phyloP scores from a whole-genome alignment of 2,888 invertebrate genomes.

The Elegia similella region DNA sequence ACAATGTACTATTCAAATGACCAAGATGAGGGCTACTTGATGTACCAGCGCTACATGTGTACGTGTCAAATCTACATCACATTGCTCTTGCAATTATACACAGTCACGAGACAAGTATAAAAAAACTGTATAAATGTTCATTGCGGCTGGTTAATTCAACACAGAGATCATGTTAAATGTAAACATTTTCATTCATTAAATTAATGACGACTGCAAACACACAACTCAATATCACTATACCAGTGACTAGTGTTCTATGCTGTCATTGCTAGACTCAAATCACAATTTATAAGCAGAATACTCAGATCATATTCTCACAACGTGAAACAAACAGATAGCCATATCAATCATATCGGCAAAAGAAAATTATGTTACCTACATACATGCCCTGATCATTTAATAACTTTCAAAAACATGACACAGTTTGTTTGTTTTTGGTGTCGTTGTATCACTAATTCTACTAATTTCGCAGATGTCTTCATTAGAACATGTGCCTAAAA shows the following conservation, averaged over 20 bases:
- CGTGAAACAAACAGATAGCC: constrained; percentile 20
- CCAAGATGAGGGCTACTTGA: constrained; percentile 6
- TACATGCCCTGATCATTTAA: constrained; percentile 21
- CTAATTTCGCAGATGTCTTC: constrained; percentile 53
- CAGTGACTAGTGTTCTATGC: constrained; percentile 33
- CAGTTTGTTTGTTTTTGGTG: constrained; percentile 56
- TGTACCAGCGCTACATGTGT: not conserved
- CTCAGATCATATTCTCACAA: constrained; percentile 21
- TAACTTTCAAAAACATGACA: constrained; percentile 27
- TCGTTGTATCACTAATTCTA: constrained; percentile 61
- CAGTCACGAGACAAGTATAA: not conserved
- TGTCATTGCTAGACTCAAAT: constrained; percentile 25
- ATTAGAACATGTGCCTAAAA: constrained; percentile 54
- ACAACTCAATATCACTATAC: constrained; percentile 28
- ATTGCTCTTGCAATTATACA: not conserved
- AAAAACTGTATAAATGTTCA: constrained; percentile 7
- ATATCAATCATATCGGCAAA: constrained; percentile 17
- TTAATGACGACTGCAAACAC: constrained; percentile 27
- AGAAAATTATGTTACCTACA: constrained; percentile 17
- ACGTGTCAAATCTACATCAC: not conserved
- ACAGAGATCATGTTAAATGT: constrained; percentile 11
- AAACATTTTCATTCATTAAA: constrained; percentile 19
- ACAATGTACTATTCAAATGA: not conserved
- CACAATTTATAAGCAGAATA: constrained; percentile 16
- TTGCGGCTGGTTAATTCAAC: constrained; percentile 6